These are phyloP conservation scores for Rhea americana DNA, from an alignment of 2,113 vertebrate species.

Conservation along the genomic window DNA sequence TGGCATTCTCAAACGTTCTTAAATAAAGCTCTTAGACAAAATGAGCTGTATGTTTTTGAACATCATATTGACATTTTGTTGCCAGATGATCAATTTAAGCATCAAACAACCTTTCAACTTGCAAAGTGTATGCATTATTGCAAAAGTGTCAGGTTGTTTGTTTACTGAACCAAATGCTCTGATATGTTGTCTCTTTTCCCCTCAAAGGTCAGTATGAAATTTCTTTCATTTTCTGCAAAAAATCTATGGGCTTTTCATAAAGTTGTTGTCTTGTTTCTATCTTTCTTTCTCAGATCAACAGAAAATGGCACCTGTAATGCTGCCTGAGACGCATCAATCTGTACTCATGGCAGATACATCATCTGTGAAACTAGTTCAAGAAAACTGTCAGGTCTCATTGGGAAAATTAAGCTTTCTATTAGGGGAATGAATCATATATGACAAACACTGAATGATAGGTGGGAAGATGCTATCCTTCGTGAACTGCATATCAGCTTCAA, in stretches of 20 bases:
- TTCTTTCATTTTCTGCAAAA: slow-evolving; percentile 27
- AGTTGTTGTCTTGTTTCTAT: slow-evolving; percentile 3
- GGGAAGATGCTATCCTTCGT: not conserved
- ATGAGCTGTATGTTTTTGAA: not conserved
- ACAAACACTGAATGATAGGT: slow-evolving; percentile 30
- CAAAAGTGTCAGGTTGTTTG: slow-evolving; percentile 21
- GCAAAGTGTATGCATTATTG: not conserved
- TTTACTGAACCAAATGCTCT: not conserved
- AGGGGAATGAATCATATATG: slow-evolving; percentile 40
- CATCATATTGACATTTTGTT: not conserved
- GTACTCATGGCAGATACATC: not conserved
- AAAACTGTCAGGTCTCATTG: slow-evolving; percentile 40
- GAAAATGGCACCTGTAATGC: not conserved
- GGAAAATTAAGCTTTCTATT: slow-evolving; percentile 47
- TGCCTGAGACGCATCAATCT: slow-evolving; percentile 28
- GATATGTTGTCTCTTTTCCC: not conserved
- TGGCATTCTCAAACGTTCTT: not conserved
- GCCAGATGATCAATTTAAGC: slow-evolving; percentile 18
- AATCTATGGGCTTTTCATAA: slow-evolving; percentile 18
- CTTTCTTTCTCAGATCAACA: slow-evolving; percentile 6
- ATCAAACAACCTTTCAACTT: not conserved
- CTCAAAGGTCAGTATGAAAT: slow-evolving; percentile 33
- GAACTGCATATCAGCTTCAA: not conserved
- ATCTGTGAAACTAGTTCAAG: slow-evolving; percentile 31
- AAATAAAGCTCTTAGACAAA: not conserved